Percentiles rank a stretch among this genome's conserved stretches.
Conservation (phyloP, 2,113 vertebrate genomes). For the Copsychus sechellarum region DNA sequence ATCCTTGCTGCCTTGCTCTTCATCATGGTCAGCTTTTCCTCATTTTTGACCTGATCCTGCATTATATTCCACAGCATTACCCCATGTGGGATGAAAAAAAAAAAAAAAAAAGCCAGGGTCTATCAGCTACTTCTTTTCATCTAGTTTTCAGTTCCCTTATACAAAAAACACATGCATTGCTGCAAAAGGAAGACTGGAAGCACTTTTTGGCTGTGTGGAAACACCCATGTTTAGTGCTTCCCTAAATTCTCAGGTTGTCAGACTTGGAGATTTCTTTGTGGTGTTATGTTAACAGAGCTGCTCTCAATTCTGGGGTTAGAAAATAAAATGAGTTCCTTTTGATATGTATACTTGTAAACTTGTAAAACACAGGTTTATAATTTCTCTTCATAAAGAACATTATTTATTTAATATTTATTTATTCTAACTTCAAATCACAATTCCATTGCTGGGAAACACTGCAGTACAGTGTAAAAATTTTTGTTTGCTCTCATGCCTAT, state of each 20-base stretch:
- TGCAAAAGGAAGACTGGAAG: not conserved
- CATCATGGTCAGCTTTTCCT: not conserved
- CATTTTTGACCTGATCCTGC: not conserved
- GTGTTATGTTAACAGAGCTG: not conserved
- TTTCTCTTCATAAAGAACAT: not conserved
- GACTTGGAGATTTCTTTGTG: not conserved
- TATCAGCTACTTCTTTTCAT: not conserved
- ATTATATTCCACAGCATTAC: not conserved
- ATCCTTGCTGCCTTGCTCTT: not conserved
- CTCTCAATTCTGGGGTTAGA: not conserved
- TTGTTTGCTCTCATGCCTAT: not conserved
- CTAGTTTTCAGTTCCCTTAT: not conserved
- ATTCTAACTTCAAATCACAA: not conserved
- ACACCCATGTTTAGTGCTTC: not conserved
- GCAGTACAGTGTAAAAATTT: not conserved
- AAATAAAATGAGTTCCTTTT: not conserved
- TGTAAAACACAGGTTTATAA: not conserved
- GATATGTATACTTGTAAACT: not conserved
- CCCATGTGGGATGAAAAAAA: not conserved
- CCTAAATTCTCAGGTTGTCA: not conserved
- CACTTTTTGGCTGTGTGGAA: no score
- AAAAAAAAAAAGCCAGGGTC: not conserved
- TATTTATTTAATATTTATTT: not conserved
- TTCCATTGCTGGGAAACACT: not conserved
- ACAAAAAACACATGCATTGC: not conserved